Conservation (phyloP, 2,113 vertebrate species). For the Macquaria ambigua region DNA sequence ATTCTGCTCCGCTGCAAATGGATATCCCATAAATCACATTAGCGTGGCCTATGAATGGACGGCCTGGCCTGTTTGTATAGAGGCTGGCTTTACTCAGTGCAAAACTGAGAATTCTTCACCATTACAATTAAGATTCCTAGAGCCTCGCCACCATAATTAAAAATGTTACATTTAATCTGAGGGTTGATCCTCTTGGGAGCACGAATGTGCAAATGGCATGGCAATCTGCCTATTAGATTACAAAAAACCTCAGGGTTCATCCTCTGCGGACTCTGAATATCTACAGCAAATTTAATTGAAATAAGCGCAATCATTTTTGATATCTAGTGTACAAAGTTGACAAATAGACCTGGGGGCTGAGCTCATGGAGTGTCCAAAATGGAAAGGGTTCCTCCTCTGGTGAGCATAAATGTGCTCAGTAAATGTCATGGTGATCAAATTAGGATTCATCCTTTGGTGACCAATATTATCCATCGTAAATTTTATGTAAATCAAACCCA, state of each 20-base stretch:
- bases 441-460: neutral
- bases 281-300: neutral
- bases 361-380: neutral
- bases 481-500: neutral
- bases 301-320: neutral
- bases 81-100: slow-evolving; percentile 10
- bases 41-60: slow-evolving; percentile 42
- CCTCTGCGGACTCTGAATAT: neutral
- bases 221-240: neutral
- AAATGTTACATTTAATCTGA: neutral
- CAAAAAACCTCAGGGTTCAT: too few relatives aligned
- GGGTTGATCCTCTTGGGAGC: neutral
- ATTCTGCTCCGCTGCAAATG: slow-evolving; percentile 70
- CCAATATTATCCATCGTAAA: neutral
- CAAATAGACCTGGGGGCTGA: neutral
- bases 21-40: slow-evolving; percentile 76
- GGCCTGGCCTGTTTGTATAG: slow-evolving; percentile 46
- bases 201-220: neutral
- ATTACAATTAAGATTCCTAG: neutral
- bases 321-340: neutral
- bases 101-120: slow-evolving; percentile 18
- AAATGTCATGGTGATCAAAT: neutral
- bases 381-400: neutral
- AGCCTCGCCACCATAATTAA: neutral
- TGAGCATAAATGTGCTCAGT: neutral